Conservation (phyloP, 2,888 invertebrate genomes). For the Phengaris alcon region DNA sequence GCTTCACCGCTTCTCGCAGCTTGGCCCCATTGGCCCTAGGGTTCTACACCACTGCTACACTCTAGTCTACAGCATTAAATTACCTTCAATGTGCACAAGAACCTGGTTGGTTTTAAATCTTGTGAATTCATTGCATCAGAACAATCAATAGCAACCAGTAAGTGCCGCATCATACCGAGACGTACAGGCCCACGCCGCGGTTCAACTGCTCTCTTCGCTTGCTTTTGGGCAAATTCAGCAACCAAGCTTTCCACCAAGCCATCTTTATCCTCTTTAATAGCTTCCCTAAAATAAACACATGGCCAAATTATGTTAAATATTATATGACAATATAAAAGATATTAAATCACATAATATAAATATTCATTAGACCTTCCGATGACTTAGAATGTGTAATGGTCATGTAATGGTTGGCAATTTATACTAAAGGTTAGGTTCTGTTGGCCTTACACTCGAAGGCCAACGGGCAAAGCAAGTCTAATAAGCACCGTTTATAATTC, state of each 20-base stretch:
- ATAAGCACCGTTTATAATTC: too few relatives aligned
- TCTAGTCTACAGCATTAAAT: conserved; percentile 21
- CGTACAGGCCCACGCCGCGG: conserved; percentile 88
- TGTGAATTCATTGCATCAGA: conserved; percentile 97
- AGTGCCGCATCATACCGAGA: conserved; percentile 98
- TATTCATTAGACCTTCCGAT: background rate
- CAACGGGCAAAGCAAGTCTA: too few relatives aligned
- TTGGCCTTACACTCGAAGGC: too few relatives aligned
- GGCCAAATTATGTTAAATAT: too few relatives aligned
- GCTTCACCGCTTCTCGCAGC: too few relatives aligned
- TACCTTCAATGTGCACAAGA: conserved; percentile 92
- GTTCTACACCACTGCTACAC: too few relatives aligned
- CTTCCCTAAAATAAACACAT: conserved; percentile 84
- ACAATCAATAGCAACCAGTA: conserved; percentile 94
- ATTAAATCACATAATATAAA: too few relatives aligned
- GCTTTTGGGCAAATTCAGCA: conserved; percentile 93
- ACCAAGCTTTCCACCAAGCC: conserved; percentile 94
- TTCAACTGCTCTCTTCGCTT: conserved; percentile 87
- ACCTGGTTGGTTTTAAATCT: conserved; percentile 95
- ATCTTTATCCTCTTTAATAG: conserved; percentile 96
- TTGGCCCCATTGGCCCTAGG: too few relatives aligned
- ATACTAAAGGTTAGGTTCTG: too few relatives aligned
- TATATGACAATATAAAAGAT: too few relatives aligned
- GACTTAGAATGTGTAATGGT: too few relatives aligned
- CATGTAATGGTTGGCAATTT: too few relatives aligned